Percentiles rank a stretch among this genome's conserved stretches.
Evolutionary conservation across 2,888 invertebrate species (phyloP).

Genomic region (Sipha maydis): DNA sequence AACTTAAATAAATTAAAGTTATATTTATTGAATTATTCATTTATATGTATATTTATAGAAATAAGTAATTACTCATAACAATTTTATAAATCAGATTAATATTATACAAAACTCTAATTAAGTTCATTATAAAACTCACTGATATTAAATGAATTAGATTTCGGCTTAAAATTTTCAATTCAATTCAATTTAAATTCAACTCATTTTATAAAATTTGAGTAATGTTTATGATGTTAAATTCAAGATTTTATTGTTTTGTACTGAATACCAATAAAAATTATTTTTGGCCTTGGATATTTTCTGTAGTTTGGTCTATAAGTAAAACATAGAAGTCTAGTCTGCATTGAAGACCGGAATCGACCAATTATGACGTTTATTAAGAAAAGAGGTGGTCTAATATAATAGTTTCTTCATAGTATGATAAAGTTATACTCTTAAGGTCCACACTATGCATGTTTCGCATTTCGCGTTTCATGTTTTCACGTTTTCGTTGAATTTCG

Average conservation of each 20-base stretch:
- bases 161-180: neutral
- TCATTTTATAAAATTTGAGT: neutral
- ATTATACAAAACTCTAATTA: neutral
- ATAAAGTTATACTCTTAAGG: slow-evolving; percentile 14
- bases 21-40: neutral
- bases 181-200: neutral
- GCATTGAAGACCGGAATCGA: slow-evolving; percentile 50
- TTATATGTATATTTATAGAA: neutral
- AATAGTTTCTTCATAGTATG: slow-evolving; percentile 22
- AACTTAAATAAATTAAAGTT: no score
- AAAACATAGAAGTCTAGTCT: slow-evolving; percentile 26
- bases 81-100: neutral
- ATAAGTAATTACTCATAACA: neutral
- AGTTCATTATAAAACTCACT: neutral
- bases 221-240: neutral
- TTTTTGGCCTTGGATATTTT: slow-evolving; percentile 30
- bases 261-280: slow-evolving; percentile 6
- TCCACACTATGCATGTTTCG: no score
- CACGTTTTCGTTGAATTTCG: no score
- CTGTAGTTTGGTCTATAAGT: slow-evolving; percentile 16
- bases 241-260: slow-evolving; percentile 18
- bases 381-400: slow-evolving; percentile 13
- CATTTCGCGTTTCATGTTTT: no score
- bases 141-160: neutral
- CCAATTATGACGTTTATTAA: slow-evolving; percentile 35